Evolutionary conservation across 1,140 invertebrate species (phyloP).

Genomic region (Stegodyphus dumicola): DNA sequence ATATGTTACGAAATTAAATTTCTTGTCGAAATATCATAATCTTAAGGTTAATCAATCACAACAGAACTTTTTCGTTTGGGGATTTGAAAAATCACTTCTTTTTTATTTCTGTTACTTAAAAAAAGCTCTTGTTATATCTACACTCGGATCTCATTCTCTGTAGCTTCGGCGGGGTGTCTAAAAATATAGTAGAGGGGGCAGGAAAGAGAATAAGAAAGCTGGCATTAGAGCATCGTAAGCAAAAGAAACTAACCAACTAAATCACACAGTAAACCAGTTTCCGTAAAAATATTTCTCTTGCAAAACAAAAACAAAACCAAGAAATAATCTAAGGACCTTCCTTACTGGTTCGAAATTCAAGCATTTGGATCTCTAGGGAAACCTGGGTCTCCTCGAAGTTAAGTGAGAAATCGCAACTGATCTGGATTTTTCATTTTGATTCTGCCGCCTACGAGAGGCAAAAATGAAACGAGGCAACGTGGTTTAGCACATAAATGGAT

Average conservation of each 20-base stretch:
- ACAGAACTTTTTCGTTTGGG: too few species aligned
- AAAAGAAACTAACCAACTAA: neutral
- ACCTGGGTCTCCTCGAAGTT: neutral
- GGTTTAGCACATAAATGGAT: neutral
- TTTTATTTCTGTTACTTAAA: too few species aligned
- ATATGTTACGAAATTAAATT: too few species aligned
- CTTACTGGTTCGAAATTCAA: neutral
- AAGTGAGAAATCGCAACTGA: neutral
- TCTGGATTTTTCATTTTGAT: constrained; percentile 3
- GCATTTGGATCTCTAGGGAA: neutral
- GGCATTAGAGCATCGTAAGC: too few species aligned
- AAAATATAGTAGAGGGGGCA: too few species aligned
- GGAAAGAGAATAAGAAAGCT: too few species aligned
- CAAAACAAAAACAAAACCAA: neutral
- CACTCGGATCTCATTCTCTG: too few species aligned
- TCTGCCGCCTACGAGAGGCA: neutral
- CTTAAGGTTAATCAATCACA: too few species aligned
- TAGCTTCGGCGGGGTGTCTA: too few species aligned
- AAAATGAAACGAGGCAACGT: neutral
- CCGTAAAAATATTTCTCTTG: neutral
- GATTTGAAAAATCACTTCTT: too few species aligned
- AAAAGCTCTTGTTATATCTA: too few species aligned
- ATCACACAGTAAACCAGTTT: neutral
- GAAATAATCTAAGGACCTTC: neutral
- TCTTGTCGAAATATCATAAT: too few species aligned